Percentiles rank a stretch among this genome's conserved stretches.
phyloP scores from a whole-genome alignment of 2,888 invertebrate genomes.

The Limenitis camilla region DNA sequence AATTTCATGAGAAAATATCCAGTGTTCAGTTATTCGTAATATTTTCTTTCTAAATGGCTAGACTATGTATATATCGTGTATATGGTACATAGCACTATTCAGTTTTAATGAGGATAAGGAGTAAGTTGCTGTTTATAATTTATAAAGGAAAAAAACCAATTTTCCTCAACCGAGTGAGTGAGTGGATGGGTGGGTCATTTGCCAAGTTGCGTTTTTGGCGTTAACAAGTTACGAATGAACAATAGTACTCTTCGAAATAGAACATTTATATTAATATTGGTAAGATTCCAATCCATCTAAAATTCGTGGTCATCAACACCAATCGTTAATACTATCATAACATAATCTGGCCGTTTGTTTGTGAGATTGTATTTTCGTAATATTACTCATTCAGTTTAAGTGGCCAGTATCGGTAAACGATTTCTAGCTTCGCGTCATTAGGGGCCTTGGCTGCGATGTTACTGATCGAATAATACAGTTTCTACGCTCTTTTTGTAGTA shows the following conservation, averaged over 20 bases:
- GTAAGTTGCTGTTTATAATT: no score
- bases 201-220: no score
- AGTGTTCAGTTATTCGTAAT: no score
- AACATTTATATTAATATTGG: background rate
- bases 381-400: constrained; percentile 31
- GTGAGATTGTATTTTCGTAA: constrained; percentile 29
- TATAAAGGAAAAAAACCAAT: no score
- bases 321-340: constrained; percentile 6
- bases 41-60: no score
- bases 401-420: constrained; percentile 25
- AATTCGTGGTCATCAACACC: background rate
- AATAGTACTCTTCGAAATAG: background rate
- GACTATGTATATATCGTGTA: no score
- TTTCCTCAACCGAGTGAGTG: no score
- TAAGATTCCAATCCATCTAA: background rate
- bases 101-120: no score
- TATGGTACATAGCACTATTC: no score
- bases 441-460: constrained; percentile 27
- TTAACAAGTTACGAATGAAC: background rate
- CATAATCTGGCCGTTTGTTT: constrained; percentile 21
- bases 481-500: constrained; percentile 8
- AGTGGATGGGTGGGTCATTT: no score
- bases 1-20: no score
- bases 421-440: constrained; percentile 24
- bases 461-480: constrained; percentile 27